Base-by-base conservation (phyloP, 2,888 invertebrate genomes). In the Mycalesis mineus region DNA sequence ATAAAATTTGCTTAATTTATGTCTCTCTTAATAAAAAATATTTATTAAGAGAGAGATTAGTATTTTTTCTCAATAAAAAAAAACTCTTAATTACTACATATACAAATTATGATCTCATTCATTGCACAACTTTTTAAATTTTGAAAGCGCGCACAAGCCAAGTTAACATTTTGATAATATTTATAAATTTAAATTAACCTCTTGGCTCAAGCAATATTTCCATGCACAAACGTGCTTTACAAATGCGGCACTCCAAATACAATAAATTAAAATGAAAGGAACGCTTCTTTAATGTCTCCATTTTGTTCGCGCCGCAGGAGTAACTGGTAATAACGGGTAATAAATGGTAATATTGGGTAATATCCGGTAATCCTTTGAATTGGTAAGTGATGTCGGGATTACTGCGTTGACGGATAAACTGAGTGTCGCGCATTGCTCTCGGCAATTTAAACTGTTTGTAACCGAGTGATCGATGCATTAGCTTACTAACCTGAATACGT, bases 351-450 rank as follows among this genome's bases (percentile, higher is more conserved):
- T 29, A 41, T 47, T 15, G 37, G 36, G 49, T 36, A 45, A 61
- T 61, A 45, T 61, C 61, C 59, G 53, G 62, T 57, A 56, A 56
- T 61, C 42, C 54, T 57, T 50, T 57, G 54, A 58, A 59, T 59
- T 57, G 47, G 59, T 54, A 62, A 57, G 47, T 54, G 54, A 60
- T 55, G 61, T 55, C 42, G 54, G 40, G 45, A 54, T 57, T 52
- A 52, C 40, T 15, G 11, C 40, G 60, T 31, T 44, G 55, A 53
- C 57, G 57, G 60, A 57, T 57, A 57, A 62, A 57, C 47, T 22
- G 55, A 57, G 49, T 54, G 56, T 52, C 56, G 44, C 57, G 13
- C 39, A 57, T 55, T 55, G 51, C 51, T 59, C 33, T 42, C 17
- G 37, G 47, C 54, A 51, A 58, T 57, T 59, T 59, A 62, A 62